phyloP scores from a whole-genome alignment of 2,797 vertebrate genomes.

The Kryptopterus vitreolus region DNA sequence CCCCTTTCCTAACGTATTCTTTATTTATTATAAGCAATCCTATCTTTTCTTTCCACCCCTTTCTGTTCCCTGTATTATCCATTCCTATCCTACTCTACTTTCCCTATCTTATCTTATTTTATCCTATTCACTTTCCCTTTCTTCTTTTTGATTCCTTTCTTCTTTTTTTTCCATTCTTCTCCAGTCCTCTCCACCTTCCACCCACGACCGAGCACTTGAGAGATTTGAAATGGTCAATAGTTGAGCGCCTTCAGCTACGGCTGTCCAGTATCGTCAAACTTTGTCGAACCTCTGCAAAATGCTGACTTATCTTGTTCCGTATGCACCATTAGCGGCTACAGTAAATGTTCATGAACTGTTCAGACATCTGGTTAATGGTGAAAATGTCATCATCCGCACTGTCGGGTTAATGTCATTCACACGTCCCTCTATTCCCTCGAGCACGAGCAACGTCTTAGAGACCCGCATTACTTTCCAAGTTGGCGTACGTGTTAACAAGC shows the following conservation, averaged over 20 bases:
- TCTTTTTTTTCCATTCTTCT: no score
- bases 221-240: neutral
- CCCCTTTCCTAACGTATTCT: no score
- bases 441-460: slow-evolving; percentile 7
- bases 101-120: no score
- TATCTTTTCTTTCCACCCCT: no score
- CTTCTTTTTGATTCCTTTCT: no score
- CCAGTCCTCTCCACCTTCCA: no score
- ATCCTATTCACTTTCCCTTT: no score
- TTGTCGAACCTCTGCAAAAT: neutral
- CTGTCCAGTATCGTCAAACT: neutral
- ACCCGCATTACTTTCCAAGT: slow-evolving; percentile 21
- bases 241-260: neutral
- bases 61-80: no score
- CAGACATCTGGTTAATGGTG: slow-evolving; percentile 4
- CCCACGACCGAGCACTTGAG: no score
- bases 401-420: neutral
- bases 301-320: neutral
- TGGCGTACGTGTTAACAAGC: slow-evolving; percentile 40
- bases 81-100: no score
- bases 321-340: neutral
- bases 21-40: no score
- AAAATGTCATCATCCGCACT: neutral
- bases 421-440: neutral
- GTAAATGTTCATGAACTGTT: slow-evolving; percentile 14